Percentiles rank a stretch among this genome's conserved stretches.
These are phyloP conservation scores for Paradisaea rubra DNA, from an alignment of 2,113 vertebrate genomes.

Conservation along the genomic window DNA sequence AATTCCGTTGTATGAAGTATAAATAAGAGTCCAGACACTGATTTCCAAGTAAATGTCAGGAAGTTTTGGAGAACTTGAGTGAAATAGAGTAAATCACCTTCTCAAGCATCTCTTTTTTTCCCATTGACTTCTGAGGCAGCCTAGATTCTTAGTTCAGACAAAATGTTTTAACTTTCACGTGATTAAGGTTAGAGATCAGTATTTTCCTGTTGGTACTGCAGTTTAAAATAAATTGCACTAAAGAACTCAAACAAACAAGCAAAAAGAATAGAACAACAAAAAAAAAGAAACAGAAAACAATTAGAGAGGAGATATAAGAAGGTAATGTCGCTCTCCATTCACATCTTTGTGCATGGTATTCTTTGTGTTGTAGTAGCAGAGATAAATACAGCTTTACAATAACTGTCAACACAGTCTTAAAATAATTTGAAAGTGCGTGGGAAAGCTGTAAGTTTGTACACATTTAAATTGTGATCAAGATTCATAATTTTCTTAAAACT, in stretches of 20 bases:
- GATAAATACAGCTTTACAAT: neutral
- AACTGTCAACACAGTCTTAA: neutral
- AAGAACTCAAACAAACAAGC: fast-evolving
- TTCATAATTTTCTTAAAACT: neutral
- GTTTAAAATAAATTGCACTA: neutral
- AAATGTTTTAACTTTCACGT: neutral
- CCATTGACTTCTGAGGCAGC: neutral
- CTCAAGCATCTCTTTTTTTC: neutral
- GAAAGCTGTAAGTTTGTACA: neutral
- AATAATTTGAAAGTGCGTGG: neutral
- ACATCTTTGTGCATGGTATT: fast-evolving
- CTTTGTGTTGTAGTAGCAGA: neutral
- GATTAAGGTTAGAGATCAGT: neutral
- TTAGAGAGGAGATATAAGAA: neutral
- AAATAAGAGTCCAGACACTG: neutral
- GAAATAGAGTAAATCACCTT: neutral
- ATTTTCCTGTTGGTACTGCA: neutral
- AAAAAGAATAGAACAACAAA: neutral
- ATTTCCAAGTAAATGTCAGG: neutral
- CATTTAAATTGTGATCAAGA: neutral
- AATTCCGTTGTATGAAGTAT: neutral
- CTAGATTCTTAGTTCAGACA: neutral
- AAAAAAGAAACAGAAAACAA: neutral
- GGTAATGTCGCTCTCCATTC: fast-evolving
- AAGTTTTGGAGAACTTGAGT: neutral